phyloP scores from a whole-genome alignment of 1,140 invertebrate species.

The Thalassaphorura encarpata region DNA sequence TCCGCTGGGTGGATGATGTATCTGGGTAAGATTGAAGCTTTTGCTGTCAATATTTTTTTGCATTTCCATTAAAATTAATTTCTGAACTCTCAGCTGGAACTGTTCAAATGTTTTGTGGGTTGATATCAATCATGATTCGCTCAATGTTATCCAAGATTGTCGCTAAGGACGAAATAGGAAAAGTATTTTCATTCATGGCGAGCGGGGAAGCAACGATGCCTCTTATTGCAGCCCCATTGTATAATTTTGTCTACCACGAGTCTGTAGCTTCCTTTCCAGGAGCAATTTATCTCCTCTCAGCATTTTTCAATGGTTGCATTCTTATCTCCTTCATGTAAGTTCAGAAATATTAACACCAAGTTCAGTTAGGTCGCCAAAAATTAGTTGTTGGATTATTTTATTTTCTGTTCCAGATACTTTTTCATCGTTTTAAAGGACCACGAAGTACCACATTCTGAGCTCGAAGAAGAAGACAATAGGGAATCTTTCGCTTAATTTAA shows the following conservation, averaged over 20 bases:
- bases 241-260: conserved; percentile 14
- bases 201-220: conserved; percentile 23
- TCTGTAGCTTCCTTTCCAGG: conserved; percentile 11
- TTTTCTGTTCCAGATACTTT: background rate
- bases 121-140: conserved; percentile 15
- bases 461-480: no score
- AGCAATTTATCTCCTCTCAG: conserved; percentile 13
- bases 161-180: conserved; percentile 23
- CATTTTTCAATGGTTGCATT: conserved; percentile 2
- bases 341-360: background rate
- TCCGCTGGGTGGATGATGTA: conserved; percentile 4
- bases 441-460: no score
- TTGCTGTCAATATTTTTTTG: background rate
- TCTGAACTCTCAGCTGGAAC: conserved; percentile 4
- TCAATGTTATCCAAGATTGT: conserved; percentile 30
- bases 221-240: conserved; percentile 18
- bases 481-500: no score
- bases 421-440: no score
- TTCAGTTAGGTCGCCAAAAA: no score
- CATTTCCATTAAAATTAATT: background rate
- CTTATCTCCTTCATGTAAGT: conserved; percentile 12
- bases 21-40: conserved; percentile 2
- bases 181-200: conserved; percentile 23
- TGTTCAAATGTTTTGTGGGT: conserved; percentile 25
- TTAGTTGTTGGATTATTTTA: background rate